Base-by-base conservation (phyloP, 1,140 invertebrate genomes). In the Caerostris extrusa region DNA sequence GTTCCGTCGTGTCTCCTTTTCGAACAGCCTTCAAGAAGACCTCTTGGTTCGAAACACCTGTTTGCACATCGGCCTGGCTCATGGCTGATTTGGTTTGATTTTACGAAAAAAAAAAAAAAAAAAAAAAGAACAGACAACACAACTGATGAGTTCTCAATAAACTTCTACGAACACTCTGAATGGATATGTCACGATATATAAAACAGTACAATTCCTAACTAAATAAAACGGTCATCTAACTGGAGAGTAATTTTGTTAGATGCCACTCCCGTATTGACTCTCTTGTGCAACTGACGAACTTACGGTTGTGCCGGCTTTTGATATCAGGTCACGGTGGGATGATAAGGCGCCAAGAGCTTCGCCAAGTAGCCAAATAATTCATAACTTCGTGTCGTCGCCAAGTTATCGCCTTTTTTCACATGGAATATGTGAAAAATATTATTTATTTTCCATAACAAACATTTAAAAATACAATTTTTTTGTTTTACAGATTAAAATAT, bases 21-120 rank as follows among this genome's bases (percentile, higher is more conserved):
- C 95, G 94, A 3, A 96, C 96, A 7, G 96, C 96, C 71, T 96
- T 95, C 34, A 95, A 95, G 93, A 96, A 96, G 34, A 95, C 95
- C 85, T 95, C 95, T 90, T 96, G 96, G 89, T 95, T 96, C 4
- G 94, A 86, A 69, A 85, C 60, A 82, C 81, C 71, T 53, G 89
- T 94, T 88, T 94, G 86, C n/a, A 94, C 83, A 61, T 94, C 90
- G 53, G 94, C 55, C 50, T 93, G 90, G 55, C 91, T 94, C 94
- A 93, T 94, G 67, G 67, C 60, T 88, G 61, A 17, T 64, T 67
- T 69, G 67, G 55, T 7, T 69, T 19, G 50, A 55, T 77, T 71
- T 34, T 17, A 7, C 56, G 12, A 57, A 56, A 67, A 12, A 57
- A 7, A 12, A 85, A 50, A 7, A 85, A 57, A 6, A 14, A 7